A percentile compares a stretch with the other conserved stretches of the same genome.
These are phyloP conservation scores for Bufotes viridis DNA, from an alignment of 2,797 vertebrate genomes.

Conservation along the genomic window DNA sequence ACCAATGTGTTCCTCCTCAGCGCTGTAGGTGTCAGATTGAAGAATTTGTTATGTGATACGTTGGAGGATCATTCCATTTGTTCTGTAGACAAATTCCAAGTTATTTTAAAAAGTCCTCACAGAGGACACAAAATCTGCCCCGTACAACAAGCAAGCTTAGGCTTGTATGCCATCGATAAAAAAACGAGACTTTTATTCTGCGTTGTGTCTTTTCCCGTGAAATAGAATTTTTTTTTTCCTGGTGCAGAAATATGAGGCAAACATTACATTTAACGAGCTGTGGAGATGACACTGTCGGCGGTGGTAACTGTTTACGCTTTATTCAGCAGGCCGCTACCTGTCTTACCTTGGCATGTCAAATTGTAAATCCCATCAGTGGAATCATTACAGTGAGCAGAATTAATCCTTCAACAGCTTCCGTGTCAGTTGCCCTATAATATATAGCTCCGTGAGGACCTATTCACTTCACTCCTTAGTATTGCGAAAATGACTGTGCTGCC, in stretches of 20 bases:
- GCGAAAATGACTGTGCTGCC: background rate
- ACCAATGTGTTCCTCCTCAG: slow-evolving; percentile 6
- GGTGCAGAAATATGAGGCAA: slow-evolving; percentile 41
- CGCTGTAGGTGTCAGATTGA: slow-evolving; percentile 28
- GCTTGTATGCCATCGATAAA: background rate
- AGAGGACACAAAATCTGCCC: slow-evolving; percentile 15
- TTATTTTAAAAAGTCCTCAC: slow-evolving; percentile 47
- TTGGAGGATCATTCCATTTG: slow-evolving; percentile 47
- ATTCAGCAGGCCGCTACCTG: slow-evolving; percentile 38
- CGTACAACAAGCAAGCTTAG: slow-evolving; percentile 16
- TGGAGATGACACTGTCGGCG: slow-evolving; percentile 6
- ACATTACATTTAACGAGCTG: slow-evolving; percentile 30
- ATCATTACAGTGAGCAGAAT: slow-evolving; percentile 31
- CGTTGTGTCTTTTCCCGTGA: slow-evolving; percentile 21
- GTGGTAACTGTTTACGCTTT: background rate
- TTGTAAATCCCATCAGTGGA: background rate
- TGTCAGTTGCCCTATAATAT: slow-evolving; percentile 14
- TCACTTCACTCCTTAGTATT: slow-evolving; percentile 17
- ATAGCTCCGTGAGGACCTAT: background rate
- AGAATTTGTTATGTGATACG: slow-evolving; percentile 45
- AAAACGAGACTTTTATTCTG: slow-evolving; percentile 14
- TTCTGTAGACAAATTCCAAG: slow-evolving; percentile 33
- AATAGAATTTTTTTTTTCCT: background rate
- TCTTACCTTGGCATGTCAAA: slow-evolving; percentile 23
- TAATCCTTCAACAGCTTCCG: slow-evolving; percentile 29